These are phyloP conservation scores for Gavia stellata DNA, from an alignment of 2,113 vertebrate species.

Conservation along the genomic window DNA sequence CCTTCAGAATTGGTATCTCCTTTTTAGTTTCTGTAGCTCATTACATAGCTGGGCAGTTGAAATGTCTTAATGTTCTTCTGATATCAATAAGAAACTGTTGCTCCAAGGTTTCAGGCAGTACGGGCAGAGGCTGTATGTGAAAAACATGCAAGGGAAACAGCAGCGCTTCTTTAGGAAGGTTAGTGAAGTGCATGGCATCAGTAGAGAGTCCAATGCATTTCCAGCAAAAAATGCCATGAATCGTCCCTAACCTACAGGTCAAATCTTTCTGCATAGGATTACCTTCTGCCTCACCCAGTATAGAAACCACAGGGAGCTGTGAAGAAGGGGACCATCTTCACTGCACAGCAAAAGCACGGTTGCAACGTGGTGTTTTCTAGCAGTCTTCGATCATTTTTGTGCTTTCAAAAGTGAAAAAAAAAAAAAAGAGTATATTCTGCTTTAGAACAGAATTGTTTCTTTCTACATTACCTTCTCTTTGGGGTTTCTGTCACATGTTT, in stretches of 20 bases:
- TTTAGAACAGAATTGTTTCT: constrained; percentile 1
- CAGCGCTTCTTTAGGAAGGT: not conserved
- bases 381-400: not conserved
- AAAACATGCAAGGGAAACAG: not conserved
- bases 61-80: not conserved
- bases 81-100: not conserved
- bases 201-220: not conserved
- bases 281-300: not conserved
- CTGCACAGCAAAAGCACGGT: not conserved
- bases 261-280: not conserved
- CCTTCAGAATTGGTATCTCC: not conserved
- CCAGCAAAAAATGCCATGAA: not conserved
- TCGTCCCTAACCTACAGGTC: not conserved
- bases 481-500: not conserved
- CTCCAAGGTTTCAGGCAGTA: not conserved
- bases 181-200: not conserved
- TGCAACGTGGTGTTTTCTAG: not conserved
- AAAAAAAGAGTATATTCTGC: not conserved
- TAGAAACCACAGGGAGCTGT: not conserved
- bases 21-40: not conserved
- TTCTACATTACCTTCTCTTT: constrained; percentile 16
- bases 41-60: not conserved
- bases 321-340: not conserved
- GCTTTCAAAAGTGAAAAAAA: not conserved
- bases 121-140: not conserved